Evolutionary conservation across 1,140 invertebrate genomes (phyloP).

Genomic region (Sesamia nonagrioides): DNA sequence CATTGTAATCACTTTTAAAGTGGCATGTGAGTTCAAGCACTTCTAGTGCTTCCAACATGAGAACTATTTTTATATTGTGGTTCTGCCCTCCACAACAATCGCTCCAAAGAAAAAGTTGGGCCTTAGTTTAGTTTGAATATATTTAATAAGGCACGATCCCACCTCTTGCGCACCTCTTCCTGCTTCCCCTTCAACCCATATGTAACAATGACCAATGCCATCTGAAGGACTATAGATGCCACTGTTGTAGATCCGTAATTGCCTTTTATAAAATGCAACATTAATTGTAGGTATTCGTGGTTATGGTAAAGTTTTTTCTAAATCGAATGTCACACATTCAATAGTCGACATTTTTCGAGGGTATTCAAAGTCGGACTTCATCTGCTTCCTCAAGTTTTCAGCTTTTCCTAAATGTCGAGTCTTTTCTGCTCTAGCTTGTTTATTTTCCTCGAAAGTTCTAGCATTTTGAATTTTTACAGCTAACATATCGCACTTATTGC

Average conservation of each 20-base stretch:
- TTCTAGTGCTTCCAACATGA: neutral
- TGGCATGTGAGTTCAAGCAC: neutral
- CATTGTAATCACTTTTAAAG: neutral
- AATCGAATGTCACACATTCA: conserved; percentile 64
- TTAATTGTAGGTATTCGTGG: conserved; percentile 67
- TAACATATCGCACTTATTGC: conserved; percentile 29
- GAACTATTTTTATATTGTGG: too few relatives aligned
- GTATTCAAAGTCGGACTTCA: conserved; percentile 37
- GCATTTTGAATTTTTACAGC: conserved; percentile 28
- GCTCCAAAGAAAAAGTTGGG: too few relatives aligned
- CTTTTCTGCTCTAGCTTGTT: conserved; percentile 29
- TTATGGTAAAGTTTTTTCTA: conserved; percentile 69
- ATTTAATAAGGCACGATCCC: too few relatives aligned
- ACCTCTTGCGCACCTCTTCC: too few relatives aligned
- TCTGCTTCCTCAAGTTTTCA: conserved; percentile 18
- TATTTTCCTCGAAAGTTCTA: neutral
- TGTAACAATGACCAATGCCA: conserved; percentile 53
- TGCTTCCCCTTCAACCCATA: too few relatives aligned
- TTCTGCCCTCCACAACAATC: too few relatives aligned
- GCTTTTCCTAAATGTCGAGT: conserved; percentile 17
- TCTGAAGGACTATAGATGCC: conserved; percentile 33
- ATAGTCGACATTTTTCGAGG: neutral
- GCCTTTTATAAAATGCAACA: conserved; percentile 68
- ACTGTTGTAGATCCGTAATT: conserved; percentile 56
- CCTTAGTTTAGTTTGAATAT: too few relatives aligned